phyloP scores from a whole-genome alignment of 2,113 vertebrate genomes.

The Lophotis ruficrista region DNA sequence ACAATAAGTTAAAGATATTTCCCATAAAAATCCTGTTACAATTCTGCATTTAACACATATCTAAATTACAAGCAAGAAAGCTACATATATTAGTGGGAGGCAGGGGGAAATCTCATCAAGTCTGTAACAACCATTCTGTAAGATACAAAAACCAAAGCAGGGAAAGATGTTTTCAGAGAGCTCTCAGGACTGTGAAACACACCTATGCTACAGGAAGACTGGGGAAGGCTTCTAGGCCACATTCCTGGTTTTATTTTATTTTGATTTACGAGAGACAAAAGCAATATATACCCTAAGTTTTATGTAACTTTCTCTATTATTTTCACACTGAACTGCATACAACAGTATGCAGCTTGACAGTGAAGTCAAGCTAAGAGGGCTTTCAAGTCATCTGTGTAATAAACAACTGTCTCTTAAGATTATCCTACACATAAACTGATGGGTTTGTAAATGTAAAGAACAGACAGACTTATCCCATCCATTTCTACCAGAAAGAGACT shows the following conservation, averaged over 20 bases:
- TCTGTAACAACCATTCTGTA: not conserved
- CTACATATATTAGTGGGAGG: too few species aligned
- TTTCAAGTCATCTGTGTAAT: not conserved
- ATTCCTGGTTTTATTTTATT: not conserved
- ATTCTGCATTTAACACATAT: not conserved
- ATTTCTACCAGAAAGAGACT: not conserved
- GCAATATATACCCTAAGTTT: not conserved
- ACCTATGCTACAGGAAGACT: not conserved
- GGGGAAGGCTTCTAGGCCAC: not conserved
- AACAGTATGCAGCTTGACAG: too few species aligned
- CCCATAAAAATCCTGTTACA: not conserved
- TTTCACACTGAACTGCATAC: not conserved
- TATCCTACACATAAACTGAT: not conserved
- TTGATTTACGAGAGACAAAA: not conserved
- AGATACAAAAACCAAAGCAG: not conserved
- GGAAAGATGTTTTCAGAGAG: not conserved
- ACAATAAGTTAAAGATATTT: not conserved
- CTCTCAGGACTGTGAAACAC: not conserved
- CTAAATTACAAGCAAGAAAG: not conserved
- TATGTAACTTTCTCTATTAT: not conserved
- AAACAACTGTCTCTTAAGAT: not conserved
- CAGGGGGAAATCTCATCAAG: not conserved
- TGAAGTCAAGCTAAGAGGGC: not conserved
- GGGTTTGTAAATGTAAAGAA: not conserved
- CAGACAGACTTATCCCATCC: not conserved